Evolutionary conservation across 2,888 invertebrate species (phyloP).

Genomic region (Sthenelais limicola): DNA sequence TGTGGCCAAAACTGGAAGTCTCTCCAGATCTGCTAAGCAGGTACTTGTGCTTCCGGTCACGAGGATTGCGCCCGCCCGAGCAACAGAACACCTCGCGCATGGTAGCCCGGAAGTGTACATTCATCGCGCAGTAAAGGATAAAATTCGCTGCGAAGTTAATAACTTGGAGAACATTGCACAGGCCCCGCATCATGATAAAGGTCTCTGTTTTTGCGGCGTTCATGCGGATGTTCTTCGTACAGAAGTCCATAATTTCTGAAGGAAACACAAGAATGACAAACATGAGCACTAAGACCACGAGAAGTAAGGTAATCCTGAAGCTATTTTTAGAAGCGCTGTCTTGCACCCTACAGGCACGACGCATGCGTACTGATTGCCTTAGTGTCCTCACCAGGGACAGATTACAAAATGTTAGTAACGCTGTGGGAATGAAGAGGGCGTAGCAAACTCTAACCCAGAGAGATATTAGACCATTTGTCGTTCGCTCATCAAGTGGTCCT

Average conservation of each 20-base stretch:
- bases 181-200: background rate
- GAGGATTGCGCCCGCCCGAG: background rate
- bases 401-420: conserved; percentile 37
- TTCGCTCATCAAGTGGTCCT: background rate
- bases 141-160: conserved; percentile 45
- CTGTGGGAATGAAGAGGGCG: conserved; percentile 24
- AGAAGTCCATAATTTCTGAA: conserved; percentile 37
- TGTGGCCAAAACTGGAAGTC: too few relatives aligned
- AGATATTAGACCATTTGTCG: conserved; percentile 8
- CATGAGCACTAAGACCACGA: conserved; percentile 34
- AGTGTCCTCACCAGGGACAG: conserved; percentile 30
- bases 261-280: conserved; percentile 38
- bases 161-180: conserved; percentile 26
- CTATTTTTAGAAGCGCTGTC: background rate
- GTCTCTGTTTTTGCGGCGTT: conserved; percentile 11
- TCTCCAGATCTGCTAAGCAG: too few relatives aligned
- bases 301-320: conserved; percentile 31
- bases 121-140: conserved; percentile 41
- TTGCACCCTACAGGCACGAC: conserved; percentile 10
- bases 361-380: conserved; percentile 28
- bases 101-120: conserved; percentile 40
- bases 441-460: conserved; percentile 22
- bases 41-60: conserved; percentile 1
- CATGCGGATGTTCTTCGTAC: background rate
- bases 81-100: conserved; percentile 30